A percentile compares a stretch with the other conserved stretches of the same genome.
Conservation (phyloP, 2,113 vertebrate genomes). For the Phyllostomus discolor region DNA sequence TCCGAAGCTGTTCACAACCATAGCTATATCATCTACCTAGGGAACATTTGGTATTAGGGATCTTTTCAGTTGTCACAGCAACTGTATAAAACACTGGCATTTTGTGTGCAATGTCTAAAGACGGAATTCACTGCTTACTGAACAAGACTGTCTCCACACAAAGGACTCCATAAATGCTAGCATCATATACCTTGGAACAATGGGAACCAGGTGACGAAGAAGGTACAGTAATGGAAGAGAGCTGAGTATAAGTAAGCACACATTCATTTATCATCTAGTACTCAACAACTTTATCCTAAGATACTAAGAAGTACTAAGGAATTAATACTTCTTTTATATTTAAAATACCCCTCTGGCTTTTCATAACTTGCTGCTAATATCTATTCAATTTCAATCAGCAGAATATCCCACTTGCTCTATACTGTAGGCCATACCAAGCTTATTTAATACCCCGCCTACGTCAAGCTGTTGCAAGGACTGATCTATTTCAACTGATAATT, state of each 20-base stretch:
- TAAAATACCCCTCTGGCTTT: background rate
- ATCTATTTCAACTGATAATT: background rate
- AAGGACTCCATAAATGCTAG: background rate
- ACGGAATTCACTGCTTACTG: background rate
- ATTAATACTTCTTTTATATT: background rate
- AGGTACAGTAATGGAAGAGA: background rate
- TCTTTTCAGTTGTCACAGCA: background rate
- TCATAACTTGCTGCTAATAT: background rate
- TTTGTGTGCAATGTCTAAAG: background rate
- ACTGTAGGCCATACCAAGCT: background rate
- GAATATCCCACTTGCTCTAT: background rate
- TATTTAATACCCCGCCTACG: background rate
- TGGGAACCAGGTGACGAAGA: background rate
- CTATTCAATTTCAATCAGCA: background rate
- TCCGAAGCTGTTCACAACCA: background rate
- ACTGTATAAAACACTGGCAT: background rate
- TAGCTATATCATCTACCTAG: background rate
- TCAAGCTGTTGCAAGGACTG: background rate
- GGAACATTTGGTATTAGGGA: background rate
- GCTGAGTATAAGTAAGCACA: background rate
- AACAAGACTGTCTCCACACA: background rate
- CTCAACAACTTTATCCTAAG: background rate
- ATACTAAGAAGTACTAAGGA: no score
- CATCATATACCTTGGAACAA: background rate
- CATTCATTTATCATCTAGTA: background rate